These are phyloP conservation scores for Pelmatolapia mariae DNA, from an alignment of 2,113 vertebrate genomes.

Conservation along the genomic window DNA sequence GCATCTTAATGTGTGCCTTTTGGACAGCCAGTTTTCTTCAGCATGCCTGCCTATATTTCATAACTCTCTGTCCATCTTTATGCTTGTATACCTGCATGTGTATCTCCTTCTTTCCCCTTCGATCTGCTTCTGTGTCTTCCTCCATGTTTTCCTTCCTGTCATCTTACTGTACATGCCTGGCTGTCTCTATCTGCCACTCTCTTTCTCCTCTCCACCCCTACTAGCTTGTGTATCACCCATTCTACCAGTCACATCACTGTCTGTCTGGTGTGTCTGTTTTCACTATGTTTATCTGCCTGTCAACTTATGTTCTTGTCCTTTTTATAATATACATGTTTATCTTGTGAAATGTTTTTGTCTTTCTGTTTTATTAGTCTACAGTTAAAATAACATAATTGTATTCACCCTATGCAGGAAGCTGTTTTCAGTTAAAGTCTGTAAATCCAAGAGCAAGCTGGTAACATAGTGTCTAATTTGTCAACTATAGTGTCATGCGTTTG, in stretches of 20 bases:
- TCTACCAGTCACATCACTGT: conserved; percentile 3
- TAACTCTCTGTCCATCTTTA: not conserved
- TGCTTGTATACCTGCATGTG: not conserved
- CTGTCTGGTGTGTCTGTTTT: not conserved
- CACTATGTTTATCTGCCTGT: not conserved
- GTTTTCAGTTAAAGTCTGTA: not conserved
- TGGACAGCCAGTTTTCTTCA: not conserved
- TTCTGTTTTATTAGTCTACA: not conserved
- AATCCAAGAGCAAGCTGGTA: not conserved
- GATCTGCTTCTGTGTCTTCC: not conserved
- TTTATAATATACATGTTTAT: not conserved
- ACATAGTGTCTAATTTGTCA: not conserved
- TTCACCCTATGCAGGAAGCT: not conserved
- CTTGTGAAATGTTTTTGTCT: not conserved
- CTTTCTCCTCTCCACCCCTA: not conserved
- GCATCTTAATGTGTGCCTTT: not conserved
- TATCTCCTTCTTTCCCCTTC: conserved; percentile 18
- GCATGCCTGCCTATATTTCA: not conserved
- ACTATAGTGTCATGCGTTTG: not conserved
- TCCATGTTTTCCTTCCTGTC: conserved; percentile 23
- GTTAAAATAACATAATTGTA: not conserved
- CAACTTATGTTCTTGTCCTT: not conserved
- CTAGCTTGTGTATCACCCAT: conserved; percentile 9
- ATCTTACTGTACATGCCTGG: conserved; percentile 10
- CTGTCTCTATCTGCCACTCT: conserved; percentile 10